Base-by-base conservation (phyloP, 2,113 vertebrate species). In the Perca fluviatilis region DNA sequence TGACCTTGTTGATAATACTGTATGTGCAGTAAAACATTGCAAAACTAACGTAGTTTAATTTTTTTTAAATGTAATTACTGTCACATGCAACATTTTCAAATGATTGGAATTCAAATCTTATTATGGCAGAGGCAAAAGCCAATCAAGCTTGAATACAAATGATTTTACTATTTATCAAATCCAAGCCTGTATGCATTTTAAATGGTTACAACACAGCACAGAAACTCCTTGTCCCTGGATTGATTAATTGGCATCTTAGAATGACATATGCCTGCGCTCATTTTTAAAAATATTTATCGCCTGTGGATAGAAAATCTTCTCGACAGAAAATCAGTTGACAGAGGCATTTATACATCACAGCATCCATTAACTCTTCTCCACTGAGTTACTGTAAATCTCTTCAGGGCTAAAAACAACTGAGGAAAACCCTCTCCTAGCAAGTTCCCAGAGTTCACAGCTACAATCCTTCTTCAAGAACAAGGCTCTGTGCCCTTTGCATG, bases 251-350 rank as follows among this genome's bases (percentile, higher is more conserved):
- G n/a, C 68, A 69, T 61, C 23, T 51, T 49, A n/a, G 14, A 72
- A 77, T 61, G 76, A 73, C 56, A n/a, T 63, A 68, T 68, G 62
- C 43, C 36, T 65, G 9, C 4, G 33, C 23, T 51, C 18, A 64
- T 77, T 79, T 76, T 76, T 30, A 25, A 68, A 79, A 36, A 50
- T 43, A 57, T 69, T 74, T 51, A 58, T 58, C 79, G 69, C 66
- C 2, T 1, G 50, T 50, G 27, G 33, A 74, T 9, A 66, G 66
- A 76, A 84, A 79, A 67, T 69, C 67, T 27, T 54, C 81, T 67
- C 56, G 75, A 85, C 30, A 76, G 63, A 79, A 82, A 88, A 88
- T 88, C 74, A 51, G 19, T 79, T 64, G 56, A 66, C 66, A 77
- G 53, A 60, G 13, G 63, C 23, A 33, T 80, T 84, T 69, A 79